Conservation (phyloP, 2,797 vertebrate genomes). For the Danio aesculapii region DNA sequence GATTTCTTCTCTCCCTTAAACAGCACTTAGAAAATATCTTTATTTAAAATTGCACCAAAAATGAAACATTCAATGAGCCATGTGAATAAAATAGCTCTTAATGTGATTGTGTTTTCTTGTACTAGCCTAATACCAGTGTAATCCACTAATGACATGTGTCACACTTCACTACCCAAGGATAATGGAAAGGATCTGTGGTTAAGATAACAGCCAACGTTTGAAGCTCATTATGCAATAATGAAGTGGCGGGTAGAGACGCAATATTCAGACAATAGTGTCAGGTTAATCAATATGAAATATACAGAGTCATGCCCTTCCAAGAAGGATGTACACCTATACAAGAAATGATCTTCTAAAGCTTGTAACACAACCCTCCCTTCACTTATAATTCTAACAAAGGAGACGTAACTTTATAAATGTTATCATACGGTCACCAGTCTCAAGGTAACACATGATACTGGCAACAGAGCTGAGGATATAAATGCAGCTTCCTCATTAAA, state of each 20-base stretch:
- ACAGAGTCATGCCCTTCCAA: neutral
- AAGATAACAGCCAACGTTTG: constrained; percentile 20
- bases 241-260: constrained; percentile 3
- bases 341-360: constrained; percentile 19
- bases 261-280: neutral
- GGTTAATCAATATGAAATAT: constrained; percentile 3
- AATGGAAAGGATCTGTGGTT: constrained; percentile 29
- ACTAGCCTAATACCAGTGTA: neutral
- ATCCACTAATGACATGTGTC: neutral
- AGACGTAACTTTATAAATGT: constrained; percentile 16
- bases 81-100: neutral
- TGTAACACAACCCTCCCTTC: constrained; percentile 40
- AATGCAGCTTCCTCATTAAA: too few relatives aligned
- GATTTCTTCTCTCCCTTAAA: too few relatives aligned
- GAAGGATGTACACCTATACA: neutral
- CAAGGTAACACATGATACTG: too few relatives aligned
- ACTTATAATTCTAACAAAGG: constrained; percentile 9
- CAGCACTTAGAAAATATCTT: too few relatives aligned
- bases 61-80: neutral
- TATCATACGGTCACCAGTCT: neutral
- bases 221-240: constrained; percentile 23
- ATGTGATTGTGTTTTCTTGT: neutral
- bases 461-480: too few relatives aligned
- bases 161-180: neutral
- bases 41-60: too few relatives aligned